Percentiles rank a stretch among this genome's conserved stretches.
These are phyloP conservation scores for Chloroceryle amazona DNA, from an alignment of 2,797 vertebrate genomes.

Conservation along the genomic window DNA sequence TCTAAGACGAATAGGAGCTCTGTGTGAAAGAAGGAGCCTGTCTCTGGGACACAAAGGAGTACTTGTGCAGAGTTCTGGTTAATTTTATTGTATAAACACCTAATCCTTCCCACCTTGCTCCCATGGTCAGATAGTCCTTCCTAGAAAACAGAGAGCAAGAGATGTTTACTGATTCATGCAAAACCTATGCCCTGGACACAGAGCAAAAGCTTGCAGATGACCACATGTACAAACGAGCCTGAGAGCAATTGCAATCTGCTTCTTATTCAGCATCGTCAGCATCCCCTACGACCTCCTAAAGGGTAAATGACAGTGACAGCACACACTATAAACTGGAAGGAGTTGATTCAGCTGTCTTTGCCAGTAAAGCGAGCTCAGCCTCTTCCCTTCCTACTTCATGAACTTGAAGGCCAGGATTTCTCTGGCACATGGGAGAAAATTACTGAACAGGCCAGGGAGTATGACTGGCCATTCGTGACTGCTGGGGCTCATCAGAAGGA, in stretches of 20 bases:
- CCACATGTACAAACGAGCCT: not conserved
- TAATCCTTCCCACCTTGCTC: conserved; percentile 43
- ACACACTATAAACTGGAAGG: not conserved
- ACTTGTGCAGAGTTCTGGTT: conserved; percentile 33
- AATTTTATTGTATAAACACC: conserved; percentile 52
- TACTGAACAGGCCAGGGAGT: not conserved
- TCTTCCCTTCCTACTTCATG: not conserved
- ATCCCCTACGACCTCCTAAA: not conserved
- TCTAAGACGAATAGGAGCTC: not conserved
- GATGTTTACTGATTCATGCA: not conserved
- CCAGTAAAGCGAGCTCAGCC: conserved; percentile 7
- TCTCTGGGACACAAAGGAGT: conserved; percentile 50
- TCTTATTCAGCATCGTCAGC: not conserved
- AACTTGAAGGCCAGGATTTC: not conserved
- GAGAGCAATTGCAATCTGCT: not conserved
- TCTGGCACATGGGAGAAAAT: not conserved
- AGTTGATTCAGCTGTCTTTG: not conserved
- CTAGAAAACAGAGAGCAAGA: not conserved
- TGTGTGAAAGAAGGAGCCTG: conserved; percentile 42
- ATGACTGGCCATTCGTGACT: not conserved
- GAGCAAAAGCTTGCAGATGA: not conserved
- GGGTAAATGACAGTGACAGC: not conserved
- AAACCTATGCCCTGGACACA: not conserved
- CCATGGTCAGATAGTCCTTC: not conserved
- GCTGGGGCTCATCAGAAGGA: not conserved